phyloP scores from a whole-genome alignment of 1,140 invertebrate species.

The Dinoponera quadriceps region DNA sequence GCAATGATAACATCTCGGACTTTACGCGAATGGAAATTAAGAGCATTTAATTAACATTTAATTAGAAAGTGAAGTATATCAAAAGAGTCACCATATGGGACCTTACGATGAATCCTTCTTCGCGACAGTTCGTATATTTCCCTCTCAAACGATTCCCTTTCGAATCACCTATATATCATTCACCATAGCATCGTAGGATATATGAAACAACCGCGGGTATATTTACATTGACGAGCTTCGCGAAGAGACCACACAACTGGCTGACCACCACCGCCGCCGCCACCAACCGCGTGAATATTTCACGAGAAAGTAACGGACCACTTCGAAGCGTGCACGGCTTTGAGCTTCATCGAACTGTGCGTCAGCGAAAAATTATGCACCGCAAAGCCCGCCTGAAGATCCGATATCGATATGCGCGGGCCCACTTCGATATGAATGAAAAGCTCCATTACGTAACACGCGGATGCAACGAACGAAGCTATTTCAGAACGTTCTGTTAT shows the following conservation, averaged over 20 bases:
- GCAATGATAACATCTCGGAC: neutral
- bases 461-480: no score
- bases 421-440: slow-evolving; percentile 23
- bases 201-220: slow-evolving; percentile 19
- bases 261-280: neutral
- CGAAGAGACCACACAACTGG: neutral
- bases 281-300: slow-evolving; percentile 28
- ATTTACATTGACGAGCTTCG: slow-evolving; percentile 9
- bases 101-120: no score
- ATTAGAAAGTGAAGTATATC: neutral
- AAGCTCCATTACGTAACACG: neutral
- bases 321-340: slow-evolving; percentile 13
- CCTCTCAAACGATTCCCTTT: neutral
- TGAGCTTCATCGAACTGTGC: slow-evolving; percentile 39
- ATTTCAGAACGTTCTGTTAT: neutral
- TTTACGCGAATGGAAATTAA: neutral
- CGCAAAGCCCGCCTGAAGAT: slow-evolving; percentile 8
- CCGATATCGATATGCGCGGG: neutral
- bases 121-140: no score
- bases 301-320: slow-evolving; percentile 41
- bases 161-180: no score
- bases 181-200: neutral
- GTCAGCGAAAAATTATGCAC: slow-evolving; percentile 32
- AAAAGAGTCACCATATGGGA: neutral
- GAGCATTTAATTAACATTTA: no score